Base-by-base conservation (phyloP, 2,888 invertebrate species). In the Tillus elongatus region DNA sequence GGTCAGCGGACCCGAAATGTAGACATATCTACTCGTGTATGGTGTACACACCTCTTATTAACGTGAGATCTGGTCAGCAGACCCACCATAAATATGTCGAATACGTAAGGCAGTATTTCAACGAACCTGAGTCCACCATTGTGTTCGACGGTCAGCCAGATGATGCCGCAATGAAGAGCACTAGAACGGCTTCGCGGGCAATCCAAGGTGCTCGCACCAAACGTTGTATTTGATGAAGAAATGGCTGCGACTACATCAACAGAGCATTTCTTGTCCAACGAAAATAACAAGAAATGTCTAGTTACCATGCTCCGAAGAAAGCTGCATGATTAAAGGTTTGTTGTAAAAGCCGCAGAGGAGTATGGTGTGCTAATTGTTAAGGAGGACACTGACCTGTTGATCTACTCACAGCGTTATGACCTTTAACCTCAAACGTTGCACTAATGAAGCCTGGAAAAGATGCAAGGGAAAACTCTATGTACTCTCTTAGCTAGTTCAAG, bases 281-380 rank as follows among this genome's bases (percentile, higher is more conserved):
- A 19, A 19, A 19, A n/a, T 19, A 19, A 19, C n/a, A 19, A 19
- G 24, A 19, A 19, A 19, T n/a, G 24, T 19, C 24, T 19, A 19
- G 6, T 19, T 19, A 19, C 6, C 24, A 19, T 19, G n/a, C 24
- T 19, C n/a, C 24, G n/a, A 19, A 19, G 24, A 19, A 19, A 19
- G 24, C n/a, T 19, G 24, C 24, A 19, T 19, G 24, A 19, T 19
- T 6, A 19, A 19, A n/a, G 24, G 24, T 19, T 19, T 19, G 6
- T 19, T 8, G 24, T 19, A 19, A 19, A 19, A 19, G 24, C n/a
- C 6, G 6, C 24, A 19, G 24, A 19, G 24, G 24, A 19, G n/a
- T 6, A 19, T 19, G 24, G 6, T 19, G 24, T 8, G n/a, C n/a
- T 19, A 6, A 19, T 19, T 19, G 24, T 19, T 19, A 19, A 6